Evolutionary conservation across 2,797 vertebrate genomes (phyloP), one percentile per base, ranked within the genome.

Genomic region (Neomorphus geoffroyi): DNA sequence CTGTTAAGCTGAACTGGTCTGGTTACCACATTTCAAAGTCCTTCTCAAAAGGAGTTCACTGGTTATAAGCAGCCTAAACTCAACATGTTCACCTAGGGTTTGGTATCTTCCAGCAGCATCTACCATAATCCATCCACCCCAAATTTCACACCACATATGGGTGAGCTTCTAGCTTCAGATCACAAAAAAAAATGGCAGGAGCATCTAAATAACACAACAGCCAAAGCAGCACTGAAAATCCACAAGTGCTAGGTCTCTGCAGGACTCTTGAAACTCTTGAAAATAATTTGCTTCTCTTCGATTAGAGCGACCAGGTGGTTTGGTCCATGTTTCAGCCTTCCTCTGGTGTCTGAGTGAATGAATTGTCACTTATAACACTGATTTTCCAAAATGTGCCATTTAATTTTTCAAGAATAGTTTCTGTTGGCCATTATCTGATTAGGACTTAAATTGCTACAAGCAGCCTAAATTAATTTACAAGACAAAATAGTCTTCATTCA

Each of bases 401-500:
- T 58, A 46, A 54, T 71, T 73, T 43, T 53, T 30, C 84, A n/a
- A 28, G 57, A 33, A 33, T 1, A 57, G 41, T 39, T 93, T 21
- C 89, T 37, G 6, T 22, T 54, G 78, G 53, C 73, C 62, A 5
- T 71, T 84, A 92, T 81, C 86, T 75, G 84, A 93, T 79, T 8
- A 45, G 14, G 41, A 26, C 58, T 67, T 74, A 43, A 57, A 91
- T 69, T n/a, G 62, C 80, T 84, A 81, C 33, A 10, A 81, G 89
- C 70, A 57, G 62, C 70, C 28, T n/a, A 50, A 56, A 86, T 86
- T 37, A 45, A 92, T 86, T 84, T 57, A 32, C 50, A 22, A 75
- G 78, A 69, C 45, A 88, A 84, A 53, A 37, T 30, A 78, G 39
- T 33, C 71, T 88, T 17, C 18, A 1, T 77, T 51, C 65, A 39